These are phyloP conservation scores for Meteorus cinctellus DNA, from an alignment of 2,888 invertebrate genomes.

Conservation along the genomic window DNA sequence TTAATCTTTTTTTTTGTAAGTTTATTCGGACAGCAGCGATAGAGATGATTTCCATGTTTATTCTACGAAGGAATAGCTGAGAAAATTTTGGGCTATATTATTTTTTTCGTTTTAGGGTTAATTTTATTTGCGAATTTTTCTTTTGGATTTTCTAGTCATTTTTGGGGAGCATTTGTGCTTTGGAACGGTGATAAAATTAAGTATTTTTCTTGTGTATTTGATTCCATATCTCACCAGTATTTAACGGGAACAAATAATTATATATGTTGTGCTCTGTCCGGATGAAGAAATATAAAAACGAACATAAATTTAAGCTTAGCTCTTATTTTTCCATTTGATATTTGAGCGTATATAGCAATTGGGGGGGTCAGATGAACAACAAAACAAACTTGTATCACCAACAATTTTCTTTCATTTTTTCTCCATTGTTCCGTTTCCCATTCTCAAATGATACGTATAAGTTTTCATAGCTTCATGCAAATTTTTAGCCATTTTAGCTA, in stretches of 20 bases:
- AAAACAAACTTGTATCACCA: background rate
- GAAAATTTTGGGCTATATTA: background rate
- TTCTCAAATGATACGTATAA: background rate
- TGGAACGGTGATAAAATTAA: background rate
- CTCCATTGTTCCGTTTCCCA: background rate
- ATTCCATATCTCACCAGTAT: conserved; percentile 3
- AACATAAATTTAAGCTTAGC: background rate
- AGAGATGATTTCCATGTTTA: conserved; percentile 23
- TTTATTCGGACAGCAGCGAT: conserved; percentile 56
- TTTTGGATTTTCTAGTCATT: conserved; percentile 37
- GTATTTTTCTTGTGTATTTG: background rate
- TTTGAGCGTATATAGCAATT: background rate
- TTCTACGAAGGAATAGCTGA: background rate
- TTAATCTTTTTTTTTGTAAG: conserved; percentile 41
- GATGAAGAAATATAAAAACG: background rate
- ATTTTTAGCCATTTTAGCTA: background rate
- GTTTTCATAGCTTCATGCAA: background rate
- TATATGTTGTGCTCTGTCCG: conserved; percentile 9
- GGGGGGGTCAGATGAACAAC: background rate
- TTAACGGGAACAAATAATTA: conserved; percentile 1
- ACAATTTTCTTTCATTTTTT: background rate
- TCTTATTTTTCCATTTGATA: background rate
- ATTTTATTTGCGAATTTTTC: conserved; percentile 18
- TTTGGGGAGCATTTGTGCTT: background rate
- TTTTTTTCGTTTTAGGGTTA: conserved; percentile 16